Evolutionary conservation across 2,797 vertebrate species (phyloP).

Genomic region (Spinibarbus caldwelli): DNA sequence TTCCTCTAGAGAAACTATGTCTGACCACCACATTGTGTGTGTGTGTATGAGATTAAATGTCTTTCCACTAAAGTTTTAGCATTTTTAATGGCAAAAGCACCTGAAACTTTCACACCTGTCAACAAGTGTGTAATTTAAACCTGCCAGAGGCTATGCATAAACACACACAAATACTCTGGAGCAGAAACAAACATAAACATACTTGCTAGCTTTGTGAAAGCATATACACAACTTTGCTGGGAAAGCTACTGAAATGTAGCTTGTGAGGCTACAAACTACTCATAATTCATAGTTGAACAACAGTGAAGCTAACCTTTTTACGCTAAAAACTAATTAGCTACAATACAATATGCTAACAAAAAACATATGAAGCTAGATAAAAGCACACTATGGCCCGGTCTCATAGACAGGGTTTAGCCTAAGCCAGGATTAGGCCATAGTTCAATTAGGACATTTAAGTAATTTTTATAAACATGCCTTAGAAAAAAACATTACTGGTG

Average conservation of each 20-base stretch:
- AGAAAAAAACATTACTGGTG: too few species aligned
- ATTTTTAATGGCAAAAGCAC: conserved; percentile 39
- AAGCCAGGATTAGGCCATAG: too few species aligned
- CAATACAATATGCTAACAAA: not conserved
- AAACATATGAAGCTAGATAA: not conserved
- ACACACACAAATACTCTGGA: conserved; percentile 27
- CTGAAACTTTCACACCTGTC: conserved; percentile 35
- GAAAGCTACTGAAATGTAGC: conserved; percentile 1
- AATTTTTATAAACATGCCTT: too few species aligned
- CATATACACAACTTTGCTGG: not conserved
- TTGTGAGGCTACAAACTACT: not conserved
- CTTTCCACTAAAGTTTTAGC: conserved; percentile 23
- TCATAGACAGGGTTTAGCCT: too few species aligned
- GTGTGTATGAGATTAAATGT: conserved; percentile 5
- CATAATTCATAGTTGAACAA: not conserved
- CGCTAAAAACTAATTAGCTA: not conserved
- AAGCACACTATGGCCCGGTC: not conserved
- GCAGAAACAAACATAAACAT: conserved; percentile 32
- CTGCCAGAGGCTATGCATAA: conserved; percentile 16
- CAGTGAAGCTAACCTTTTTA: not conserved
- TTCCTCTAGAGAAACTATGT: conserved; percentile 39
- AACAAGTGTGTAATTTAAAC: conserved; percentile 24
- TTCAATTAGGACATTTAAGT: too few species aligned
- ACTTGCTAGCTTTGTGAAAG: not conserved
- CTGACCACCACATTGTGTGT: conserved; percentile 23